Base-by-base conservation (phyloP, 2,113 vertebrate genomes). In the Argyrosomus japonicus region DNA sequence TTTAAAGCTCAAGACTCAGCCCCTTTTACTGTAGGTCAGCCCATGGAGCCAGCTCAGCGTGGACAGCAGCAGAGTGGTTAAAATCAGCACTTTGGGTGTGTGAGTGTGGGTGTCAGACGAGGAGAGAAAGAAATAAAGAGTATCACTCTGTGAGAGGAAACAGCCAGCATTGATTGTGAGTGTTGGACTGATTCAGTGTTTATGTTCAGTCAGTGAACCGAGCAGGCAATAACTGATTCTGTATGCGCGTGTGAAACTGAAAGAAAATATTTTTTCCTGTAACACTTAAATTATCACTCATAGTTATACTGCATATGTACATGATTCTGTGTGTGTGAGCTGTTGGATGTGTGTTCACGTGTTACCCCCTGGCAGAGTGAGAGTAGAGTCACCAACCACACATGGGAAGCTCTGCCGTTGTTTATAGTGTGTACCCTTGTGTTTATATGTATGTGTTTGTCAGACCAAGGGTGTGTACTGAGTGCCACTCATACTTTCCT, bases 1-100 rank as follows among this genome's bases (percentile, higher is more conserved):
- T 93, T 89, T 70, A 29, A 68, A 84, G 83, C 87, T 83, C 4
- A 48, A 87, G 86, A 91, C 83, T 40, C 79, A 84, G 72, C 67
- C 83, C 76, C 36, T 76, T 83, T 85, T 63, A n/a, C n/a, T n/a
- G n/a, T n/a, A 67, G 86, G 72, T 29, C 7, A 62, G 76, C 69
- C 72, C 77, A 40, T 6, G 8, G 36, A 29, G 81, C 40, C 63
- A n/a, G 68, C 79, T 70, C 74, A 21, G 83, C 47, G 73, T 29
- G 86, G 78, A 77, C 76, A 43, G 84, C 76, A 43, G 84, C 77
- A 25, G 78, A 64, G 81, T 14, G 81, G 78, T 77, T 89, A 61
- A 78, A 81, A 82, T 82, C 84, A 29, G 81, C 40, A 53, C 69
- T 86, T 43, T 82, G 84, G 84, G 86, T 88, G 89, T 85, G 36